These are phyloP conservation scores for Mormyrus proboscirostris DNA, from an alignment of 2,797 vertebrate genomes.

Conservation along the genomic window DNA sequence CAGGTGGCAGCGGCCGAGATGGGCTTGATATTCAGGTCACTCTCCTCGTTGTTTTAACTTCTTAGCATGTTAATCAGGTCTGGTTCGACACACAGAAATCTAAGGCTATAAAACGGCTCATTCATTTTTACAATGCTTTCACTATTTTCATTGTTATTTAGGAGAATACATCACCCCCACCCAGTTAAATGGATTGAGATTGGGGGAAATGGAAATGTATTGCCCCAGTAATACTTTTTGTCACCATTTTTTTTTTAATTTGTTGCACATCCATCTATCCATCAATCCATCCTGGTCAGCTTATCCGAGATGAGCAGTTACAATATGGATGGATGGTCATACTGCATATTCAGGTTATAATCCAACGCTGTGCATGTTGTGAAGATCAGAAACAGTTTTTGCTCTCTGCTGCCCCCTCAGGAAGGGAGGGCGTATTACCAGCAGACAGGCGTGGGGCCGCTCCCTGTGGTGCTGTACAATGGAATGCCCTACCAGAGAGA, in stretches of 20 bases:
- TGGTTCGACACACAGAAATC: background rate
- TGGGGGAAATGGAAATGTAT: background rate
- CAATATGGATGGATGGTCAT: background rate
- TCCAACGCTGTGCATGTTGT: background rate
- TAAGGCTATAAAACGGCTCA: background rate
- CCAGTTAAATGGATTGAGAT: background rate
- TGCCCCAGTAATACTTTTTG: background rate
- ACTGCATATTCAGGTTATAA: background rate
- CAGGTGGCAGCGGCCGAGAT: background rate
- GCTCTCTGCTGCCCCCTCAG: conserved; percentile 50
- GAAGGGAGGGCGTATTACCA: conserved; percentile 79
- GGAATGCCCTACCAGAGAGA: conserved; percentile 87
- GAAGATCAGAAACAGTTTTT: background rate
- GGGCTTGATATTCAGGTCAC: background rate
- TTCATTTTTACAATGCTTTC: background rate
- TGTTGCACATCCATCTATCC: background rate
- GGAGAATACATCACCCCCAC: background rate
- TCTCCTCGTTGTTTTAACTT: background rate
- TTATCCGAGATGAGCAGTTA: background rate
- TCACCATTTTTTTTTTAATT: background rate
- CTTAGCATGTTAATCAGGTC: background rate
- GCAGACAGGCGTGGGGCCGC: conserved; percentile 83
- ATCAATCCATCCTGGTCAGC: background rate
- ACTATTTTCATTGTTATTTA: background rate
- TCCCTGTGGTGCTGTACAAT: conserved; percentile 90